phyloP scores from a whole-genome alignment of 2,113 vertebrate genomes.

The Fregata magnificens region DNA sequence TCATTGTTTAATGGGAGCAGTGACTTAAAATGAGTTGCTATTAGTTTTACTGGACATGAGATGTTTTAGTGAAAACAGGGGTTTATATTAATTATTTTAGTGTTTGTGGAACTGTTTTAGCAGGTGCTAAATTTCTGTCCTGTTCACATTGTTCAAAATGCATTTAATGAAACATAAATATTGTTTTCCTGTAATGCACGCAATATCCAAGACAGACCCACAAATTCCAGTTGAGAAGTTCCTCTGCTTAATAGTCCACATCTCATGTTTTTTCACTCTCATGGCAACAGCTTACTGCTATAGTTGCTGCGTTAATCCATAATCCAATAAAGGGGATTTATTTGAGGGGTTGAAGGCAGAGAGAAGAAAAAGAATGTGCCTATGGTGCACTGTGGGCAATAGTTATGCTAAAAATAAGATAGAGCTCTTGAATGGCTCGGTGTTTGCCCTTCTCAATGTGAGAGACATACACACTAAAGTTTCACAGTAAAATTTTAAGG shows the following conservation, averaged over 20 bases:
- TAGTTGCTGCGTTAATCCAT: constrained; percentile 53
- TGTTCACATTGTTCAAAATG: not conserved
- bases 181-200: not conserved
- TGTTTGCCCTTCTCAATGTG: not conserved
- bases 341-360: not conserved
- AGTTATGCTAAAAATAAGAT: not conserved
- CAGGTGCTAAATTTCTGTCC: not conserved
- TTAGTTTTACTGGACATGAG: not conserved
- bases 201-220: not conserved
- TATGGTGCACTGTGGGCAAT: not conserved
- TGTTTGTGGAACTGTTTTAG: not conserved
- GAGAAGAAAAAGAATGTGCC: not conserved
- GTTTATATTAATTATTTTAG: not conserved
- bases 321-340: constrained; percentile 60
- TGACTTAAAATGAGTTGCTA: not conserved
- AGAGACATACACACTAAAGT: not conserved
- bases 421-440: not conserved
- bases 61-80: not conserved
- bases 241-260: not conserved
- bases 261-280: constrained; percentile 3
- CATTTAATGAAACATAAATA: not conserved
- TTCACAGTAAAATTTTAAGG: not conserved
- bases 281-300: constrained; percentile 31
- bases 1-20: not conserved
- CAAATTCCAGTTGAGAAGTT: not conserved